Evolutionary conservation across 2,113 vertebrate species (phyloP).

Genomic region (Dasypus novemcinctus): DNA sequence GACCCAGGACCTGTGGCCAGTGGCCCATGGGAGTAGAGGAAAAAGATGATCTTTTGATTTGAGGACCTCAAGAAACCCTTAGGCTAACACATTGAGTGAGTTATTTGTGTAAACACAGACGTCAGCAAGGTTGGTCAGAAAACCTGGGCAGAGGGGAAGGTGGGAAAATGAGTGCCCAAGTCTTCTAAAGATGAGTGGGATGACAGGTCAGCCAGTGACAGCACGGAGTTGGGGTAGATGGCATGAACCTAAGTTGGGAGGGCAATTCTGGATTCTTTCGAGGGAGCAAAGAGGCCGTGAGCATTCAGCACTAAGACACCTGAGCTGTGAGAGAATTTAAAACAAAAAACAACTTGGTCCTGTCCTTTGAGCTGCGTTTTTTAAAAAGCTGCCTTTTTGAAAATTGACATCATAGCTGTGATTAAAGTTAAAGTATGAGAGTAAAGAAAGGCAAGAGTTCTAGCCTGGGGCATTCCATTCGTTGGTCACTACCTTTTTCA

Average conservation of each 20-base stretch:
- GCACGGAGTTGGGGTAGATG: neutral
- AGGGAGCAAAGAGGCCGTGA: neutral
- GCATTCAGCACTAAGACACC: neutral
- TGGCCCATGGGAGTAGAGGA: neutral
- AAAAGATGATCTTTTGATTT: neutral
- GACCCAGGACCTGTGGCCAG: neutral
- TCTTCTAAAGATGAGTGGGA: neutral
- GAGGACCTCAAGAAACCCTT: neutral
- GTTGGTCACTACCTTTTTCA: neutral
- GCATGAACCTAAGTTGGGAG: neutral
- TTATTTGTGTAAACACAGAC: neutral
- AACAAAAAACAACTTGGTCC: neutral
- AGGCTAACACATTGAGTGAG: neutral
- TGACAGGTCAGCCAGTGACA: fast-evolving
- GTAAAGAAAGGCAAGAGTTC: neutral
- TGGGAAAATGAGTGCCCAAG: neutral
- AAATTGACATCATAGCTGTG: neutral
- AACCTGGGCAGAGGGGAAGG: neutral
- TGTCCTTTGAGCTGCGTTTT: neutral
- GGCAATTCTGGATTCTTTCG: neutral
- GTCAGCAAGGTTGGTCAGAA: neutral
- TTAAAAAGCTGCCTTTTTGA: neutral
- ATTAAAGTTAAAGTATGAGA: neutral
- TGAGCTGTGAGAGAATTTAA: neutral
- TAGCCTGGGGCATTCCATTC: too few relatives aligned